Base-by-base conservation (phyloP, 2,888 invertebrate species). In the Eristalis arbustorum region DNA sequence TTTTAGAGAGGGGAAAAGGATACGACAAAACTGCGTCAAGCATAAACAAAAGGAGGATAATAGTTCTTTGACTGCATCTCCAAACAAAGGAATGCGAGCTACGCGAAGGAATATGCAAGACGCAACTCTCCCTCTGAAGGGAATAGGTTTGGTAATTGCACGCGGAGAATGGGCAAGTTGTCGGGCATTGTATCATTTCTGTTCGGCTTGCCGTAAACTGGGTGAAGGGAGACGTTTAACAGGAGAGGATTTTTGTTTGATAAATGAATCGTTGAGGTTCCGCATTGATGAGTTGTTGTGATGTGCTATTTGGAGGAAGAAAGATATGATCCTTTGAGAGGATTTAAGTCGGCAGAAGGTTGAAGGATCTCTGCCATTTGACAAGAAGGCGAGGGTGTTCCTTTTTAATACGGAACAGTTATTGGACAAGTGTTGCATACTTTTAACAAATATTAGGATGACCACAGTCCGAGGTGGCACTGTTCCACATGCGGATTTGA, bases 1-100 rank as follows among this genome's bases (percentile, higher is more conserved):
- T 42, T 59, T 40, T 37, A 34, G 23, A 31, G 8, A 4, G 42
- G 11, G 22, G n/a, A 22, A 22, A 18, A 18, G n/a, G 14, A 42
- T 28, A 71, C 71, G 67, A 75, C 68, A 76, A 68, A 68, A 69
- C 57, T 69, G 56, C 69, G 63, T 69, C 77, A 77, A 64, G 23
- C 63, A 28, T 63, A 77, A 68, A 63, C 56, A 69, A 63, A 59
- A 59, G 25, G 25, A 23, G 23, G 59, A 57, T 37, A 42, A 78
- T 71, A 66, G 71, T 78, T 71, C 64, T 64, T 5, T 34, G 71
- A 64, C 57, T 78, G 71, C 71, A 71, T 42, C 8, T 8, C 59
- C 22, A 31, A 42, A 78, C 42, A 72, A 72, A 72, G 61, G 40
- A 57, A 34, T 28, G 23, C 2, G 31, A 57, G 71, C 56, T 64